These are phyloP conservation scores for Andrena chrysosceles DNA, from an alignment of 2,888 invertebrate genomes.

Conservation along the genomic window DNA sequence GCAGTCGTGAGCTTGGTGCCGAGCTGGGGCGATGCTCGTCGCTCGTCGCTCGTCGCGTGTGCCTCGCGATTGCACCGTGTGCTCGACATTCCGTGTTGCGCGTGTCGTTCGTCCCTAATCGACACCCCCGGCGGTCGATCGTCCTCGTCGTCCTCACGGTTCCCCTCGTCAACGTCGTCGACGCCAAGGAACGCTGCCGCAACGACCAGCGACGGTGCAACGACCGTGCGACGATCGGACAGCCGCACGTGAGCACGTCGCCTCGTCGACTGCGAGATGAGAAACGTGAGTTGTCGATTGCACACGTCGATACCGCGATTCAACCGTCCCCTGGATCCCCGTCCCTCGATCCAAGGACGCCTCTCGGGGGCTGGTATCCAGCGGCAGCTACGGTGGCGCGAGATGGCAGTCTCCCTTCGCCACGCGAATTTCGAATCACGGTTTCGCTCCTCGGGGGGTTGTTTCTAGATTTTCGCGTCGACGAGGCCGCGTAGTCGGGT, in stretches of 20 bases:
- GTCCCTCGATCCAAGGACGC: slow-evolving; percentile 25
- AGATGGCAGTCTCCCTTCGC: slow-evolving; percentile 33
- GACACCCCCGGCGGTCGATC: slow-evolving; percentile 23
- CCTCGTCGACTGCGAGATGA: slow-evolving; percentile 68
- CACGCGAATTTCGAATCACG: slow-evolving; percentile 3
- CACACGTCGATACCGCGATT: background rate
- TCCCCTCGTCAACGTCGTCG: slow-evolving; percentile 39
- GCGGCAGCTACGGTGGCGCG: slow-evolving; percentile 28
- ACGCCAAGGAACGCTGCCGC: slow-evolving; percentile 26
- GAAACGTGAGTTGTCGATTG: slow-evolving; percentile 67
- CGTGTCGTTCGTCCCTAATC: slow-evolving; percentile 19
- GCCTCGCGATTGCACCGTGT: slow-evolving; percentile 65
- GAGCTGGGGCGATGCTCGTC: slow-evolving; percentile 75
- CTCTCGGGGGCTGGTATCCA: background rate
- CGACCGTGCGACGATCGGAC: slow-evolving; percentile 56
- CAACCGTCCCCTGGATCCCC: background rate
- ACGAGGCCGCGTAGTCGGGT: background rate
- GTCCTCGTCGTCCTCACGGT: slow-evolving; percentile 23
- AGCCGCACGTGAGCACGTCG: slow-evolving; percentile 68
- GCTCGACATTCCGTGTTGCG: slow-evolving; percentile 60
- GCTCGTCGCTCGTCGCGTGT: slow-evolving; percentile 66
- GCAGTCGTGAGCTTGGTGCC: slow-evolving; percentile 79
- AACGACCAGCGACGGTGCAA: slow-evolving; percentile 52
- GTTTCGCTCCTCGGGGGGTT: background rate
- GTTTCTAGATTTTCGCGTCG: background rate